phyloP scores from a whole-genome alignment of 2,797 vertebrate genomes.

The Tokudaia tokunoshimensis region DNA sequence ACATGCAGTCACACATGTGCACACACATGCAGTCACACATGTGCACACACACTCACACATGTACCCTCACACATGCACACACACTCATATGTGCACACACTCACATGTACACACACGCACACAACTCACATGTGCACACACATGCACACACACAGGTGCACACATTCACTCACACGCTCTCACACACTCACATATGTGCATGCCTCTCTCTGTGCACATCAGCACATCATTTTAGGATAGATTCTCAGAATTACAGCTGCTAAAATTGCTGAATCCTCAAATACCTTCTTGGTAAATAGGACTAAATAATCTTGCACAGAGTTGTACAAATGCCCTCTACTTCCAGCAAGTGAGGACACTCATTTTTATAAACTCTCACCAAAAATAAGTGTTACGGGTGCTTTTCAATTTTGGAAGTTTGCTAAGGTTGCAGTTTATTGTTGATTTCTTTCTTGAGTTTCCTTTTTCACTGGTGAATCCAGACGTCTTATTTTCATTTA shows the following conservation, averaged over 20 bases:
- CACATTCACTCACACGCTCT: not conserved
- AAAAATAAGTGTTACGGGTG: constrained; percentile 15
- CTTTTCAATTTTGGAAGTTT: constrained; percentile 43
- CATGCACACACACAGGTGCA: no score
- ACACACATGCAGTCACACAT: no score
- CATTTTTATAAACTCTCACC: constrained; percentile 44
- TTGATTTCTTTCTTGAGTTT: constrained; percentile 19
- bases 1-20: no score
- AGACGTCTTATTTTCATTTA: constrained; percentile 24
- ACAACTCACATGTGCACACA: not conserved
- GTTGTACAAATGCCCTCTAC: not conserved
- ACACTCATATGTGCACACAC: not conserved
- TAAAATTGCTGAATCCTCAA: constrained; percentile 2
- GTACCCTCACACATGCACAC: no score
- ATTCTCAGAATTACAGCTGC: not conserved
- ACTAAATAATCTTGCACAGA: constrained; percentile 30
- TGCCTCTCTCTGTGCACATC: not conserved
- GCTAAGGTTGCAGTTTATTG: constrained; percentile 31
- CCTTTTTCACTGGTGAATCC: not conserved
- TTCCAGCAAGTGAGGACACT: not conserved
- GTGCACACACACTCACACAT: no score
- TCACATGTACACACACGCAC: no score
- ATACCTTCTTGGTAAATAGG: not conserved
- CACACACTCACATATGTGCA: not conserved
- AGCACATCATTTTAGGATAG: not conserved